These are phyloP conservation scores for Venusia cambrica DNA, from an alignment of 2,888 invertebrate genomes.

Conservation along the genomic window DNA sequence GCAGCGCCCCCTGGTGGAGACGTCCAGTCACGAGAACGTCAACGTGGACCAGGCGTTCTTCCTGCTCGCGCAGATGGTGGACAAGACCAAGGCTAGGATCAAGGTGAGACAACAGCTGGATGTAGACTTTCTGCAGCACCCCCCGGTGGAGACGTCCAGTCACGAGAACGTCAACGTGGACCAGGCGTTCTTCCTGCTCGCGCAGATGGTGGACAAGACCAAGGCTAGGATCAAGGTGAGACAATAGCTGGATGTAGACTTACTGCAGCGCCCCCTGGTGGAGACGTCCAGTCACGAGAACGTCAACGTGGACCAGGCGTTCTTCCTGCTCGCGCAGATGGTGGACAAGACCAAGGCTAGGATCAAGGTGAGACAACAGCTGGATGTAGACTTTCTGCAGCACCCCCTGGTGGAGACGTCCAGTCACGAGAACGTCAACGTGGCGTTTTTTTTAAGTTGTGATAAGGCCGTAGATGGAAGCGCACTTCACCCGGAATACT, in stretches of 20 bases:
- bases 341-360: slow-evolving; percentile 94
- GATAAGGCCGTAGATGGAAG: too few relatives aligned
- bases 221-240: slow-evolving; percentile 85
- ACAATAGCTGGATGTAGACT: too few relatives aligned
- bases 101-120: too few relatives aligned
- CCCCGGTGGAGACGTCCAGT: slow-evolving; percentile 95
- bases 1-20: slow-evolving; percentile 94
- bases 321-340: slow-evolving; percentile 93
- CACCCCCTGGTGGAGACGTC: too few relatives aligned
- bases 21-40: slow-evolving; percentile 97
- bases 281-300: slow-evolving; percentile 98
- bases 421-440: too few relatives aligned
- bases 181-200: slow-evolving; percentile 92
- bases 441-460: too few relatives aligned
- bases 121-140: too few relatives aligned
- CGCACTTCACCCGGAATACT: too few relatives aligned
- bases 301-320: slow-evolving; percentile 96
- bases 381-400: too few relatives aligned
- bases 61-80: slow-evolving; percentile 94
- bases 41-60: slow-evolving; percentile 97
- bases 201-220: slow-evolving; percentile 95
- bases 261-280: slow-evolving; percentile 91
- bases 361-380: slow-evolving; percentile 78
- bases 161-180: slow-evolving; percentile 98
- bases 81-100: slow-evolving; percentile 90